phyloP scores from a whole-genome alignment of 2,113 vertebrate species.

The Burhinus oedicnemus region DNA sequence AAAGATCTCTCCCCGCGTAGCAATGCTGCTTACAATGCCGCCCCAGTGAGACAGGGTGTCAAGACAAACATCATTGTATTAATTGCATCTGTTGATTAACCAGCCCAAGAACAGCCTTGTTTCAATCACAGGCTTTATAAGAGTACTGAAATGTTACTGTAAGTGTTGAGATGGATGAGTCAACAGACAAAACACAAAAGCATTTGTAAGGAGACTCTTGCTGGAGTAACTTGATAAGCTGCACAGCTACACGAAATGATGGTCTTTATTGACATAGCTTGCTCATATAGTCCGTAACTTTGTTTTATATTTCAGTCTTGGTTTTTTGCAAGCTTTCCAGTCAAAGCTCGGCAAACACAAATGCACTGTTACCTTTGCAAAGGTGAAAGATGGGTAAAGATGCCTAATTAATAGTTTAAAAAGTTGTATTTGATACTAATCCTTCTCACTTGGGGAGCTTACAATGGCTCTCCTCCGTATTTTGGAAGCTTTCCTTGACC shows the following conservation, averaged over 20 bases:
- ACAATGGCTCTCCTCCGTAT: not conserved
- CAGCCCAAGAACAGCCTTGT: not conserved
- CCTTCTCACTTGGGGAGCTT: not conserved
- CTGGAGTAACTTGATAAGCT: constrained; percentile 35
- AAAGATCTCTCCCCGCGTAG: not conserved
- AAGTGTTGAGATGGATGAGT: constrained; percentile 25
- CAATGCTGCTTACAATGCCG: constrained; percentile 10
- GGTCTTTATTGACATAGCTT: not conserved
- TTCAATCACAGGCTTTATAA: constrained; percentile 27
- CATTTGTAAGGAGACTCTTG: not conserved
- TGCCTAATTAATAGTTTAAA: rapidly evolving
- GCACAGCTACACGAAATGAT: not conserved
- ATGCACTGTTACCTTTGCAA: not conserved
- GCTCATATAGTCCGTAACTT: not conserved
- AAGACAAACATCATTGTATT: constrained; percentile 40
- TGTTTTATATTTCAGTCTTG: not conserved
- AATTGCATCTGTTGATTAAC: constrained; percentile 39
- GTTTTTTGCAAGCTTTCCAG: not conserved
- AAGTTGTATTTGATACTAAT: not conserved
- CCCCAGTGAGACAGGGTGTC: constrained; percentile 14
- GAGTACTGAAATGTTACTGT: constrained; percentile 12
- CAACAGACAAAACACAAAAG: constrained; percentile 26
- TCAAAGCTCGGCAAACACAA: not conserved
- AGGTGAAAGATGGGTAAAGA: not conserved
- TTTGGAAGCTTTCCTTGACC: not conserved